Evolutionary conservation across 1,140 invertebrate species (phyloP).

Genomic region (Carcinoscorpius rotundicauda): DNA sequence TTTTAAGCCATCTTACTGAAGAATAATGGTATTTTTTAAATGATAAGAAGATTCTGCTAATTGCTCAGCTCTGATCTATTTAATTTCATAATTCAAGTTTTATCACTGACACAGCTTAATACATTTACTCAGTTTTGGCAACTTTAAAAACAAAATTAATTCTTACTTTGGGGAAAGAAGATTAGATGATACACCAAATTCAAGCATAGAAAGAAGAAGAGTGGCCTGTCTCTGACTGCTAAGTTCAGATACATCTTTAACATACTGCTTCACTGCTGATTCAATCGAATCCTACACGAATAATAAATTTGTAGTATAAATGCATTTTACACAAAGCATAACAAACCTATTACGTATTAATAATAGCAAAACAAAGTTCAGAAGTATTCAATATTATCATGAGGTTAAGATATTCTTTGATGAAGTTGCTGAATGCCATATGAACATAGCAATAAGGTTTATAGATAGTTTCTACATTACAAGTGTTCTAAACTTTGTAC

Average conservation of each 20-base stretch:
- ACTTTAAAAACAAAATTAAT: background rate
- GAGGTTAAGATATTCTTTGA: background rate
- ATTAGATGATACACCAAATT: constrained; percentile 50
- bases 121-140: background rate
- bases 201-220: constrained; percentile 54
- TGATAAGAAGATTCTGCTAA: background rate
- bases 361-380: background rate
- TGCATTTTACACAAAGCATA: constrained; percentile 13
- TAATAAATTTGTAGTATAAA: constrained; percentile 5
- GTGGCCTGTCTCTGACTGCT: constrained; percentile 56
- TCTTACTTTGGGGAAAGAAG: constrained; percentile 27
- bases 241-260: constrained; percentile 50
- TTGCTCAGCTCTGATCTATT: background rate
- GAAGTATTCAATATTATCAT: background rate
- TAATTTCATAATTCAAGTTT: constrained; percentile 6
- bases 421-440: constrained; percentile 3
- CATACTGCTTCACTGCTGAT: constrained; percentile 51
- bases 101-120: constrained; percentile 1
- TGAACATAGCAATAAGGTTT: constrained; percentile 2
- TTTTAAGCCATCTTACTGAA: background rate
- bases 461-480: background rate
- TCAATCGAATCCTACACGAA: constrained; percentile 49
- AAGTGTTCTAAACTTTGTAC: background rate
- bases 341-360: constrained; percentile 3
- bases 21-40: background rate